These are phyloP conservation scores for Caenorhabditis wallacei DNA, from an alignment of 2,888 invertebrate species.

Conservation along the genomic window DNA sequence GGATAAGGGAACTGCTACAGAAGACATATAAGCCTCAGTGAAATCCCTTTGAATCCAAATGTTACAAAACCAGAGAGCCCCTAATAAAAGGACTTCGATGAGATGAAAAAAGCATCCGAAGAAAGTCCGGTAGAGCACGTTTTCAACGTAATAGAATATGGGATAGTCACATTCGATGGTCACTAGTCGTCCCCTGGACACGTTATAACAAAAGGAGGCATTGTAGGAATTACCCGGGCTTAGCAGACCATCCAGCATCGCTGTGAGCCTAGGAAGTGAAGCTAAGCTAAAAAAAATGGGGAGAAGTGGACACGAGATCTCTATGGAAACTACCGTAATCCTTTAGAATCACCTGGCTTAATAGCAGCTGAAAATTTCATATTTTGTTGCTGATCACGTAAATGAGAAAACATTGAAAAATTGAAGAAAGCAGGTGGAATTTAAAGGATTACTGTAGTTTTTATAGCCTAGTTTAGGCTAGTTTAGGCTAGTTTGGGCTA, in stretches of 20 bases:
- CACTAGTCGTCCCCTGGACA: conserved; percentile 50
- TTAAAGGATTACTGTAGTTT: no score
- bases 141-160: conserved; percentile 46
- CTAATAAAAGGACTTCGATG: conserved; percentile 55
- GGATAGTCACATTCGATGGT: conserved; percentile 64
- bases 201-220: conserved; percentile 61
- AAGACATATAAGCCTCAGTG: conserved; percentile 62
- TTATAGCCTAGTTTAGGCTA: no score
- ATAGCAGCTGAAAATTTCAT: no score
- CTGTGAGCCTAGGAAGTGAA: not conserved
- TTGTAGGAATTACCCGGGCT: conserved; percentile 45
- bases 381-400: no score
- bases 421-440: no score
- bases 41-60: conserved; percentile 66
- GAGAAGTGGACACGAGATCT: not conserved
- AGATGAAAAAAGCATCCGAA: conserved; percentile 64
- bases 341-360: no score
- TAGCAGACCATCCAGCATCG: conserved; percentile 47
- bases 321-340: not conserved
- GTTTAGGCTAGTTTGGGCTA: no score
- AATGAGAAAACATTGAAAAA: no score
- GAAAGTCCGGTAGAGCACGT: conserved; percentile 57
- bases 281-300: not conserved
- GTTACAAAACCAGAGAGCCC: conserved; percentile 67
- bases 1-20: conserved; percentile 52